A percentile compares a stretch with the other conserved stretches of the same genome.
phyloP scores from a whole-genome alignment of 2,113 vertebrate genomes.

The Amblyopsis rosae region DNA sequence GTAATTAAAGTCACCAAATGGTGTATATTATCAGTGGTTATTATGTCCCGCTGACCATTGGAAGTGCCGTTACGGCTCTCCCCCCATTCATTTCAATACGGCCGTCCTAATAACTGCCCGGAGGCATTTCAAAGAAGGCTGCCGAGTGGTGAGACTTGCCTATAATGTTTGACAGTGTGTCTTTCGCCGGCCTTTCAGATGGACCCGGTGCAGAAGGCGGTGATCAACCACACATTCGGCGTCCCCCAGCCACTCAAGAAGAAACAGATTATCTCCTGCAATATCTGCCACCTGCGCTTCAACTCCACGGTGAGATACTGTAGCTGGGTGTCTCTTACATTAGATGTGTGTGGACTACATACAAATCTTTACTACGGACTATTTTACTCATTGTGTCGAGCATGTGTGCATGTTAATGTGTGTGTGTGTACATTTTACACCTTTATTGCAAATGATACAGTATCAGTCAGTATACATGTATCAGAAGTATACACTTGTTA shows the following conservation, averaged over 20 bases:
- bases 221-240: slow-evolving; percentile 98
- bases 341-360: not conserved
- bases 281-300: slow-evolving; percentile 98
- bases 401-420: slow-evolving; percentile 6
- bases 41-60: not conserved
- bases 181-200: slow-evolving; percentile 77
- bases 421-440: slow-evolving; percentile 19
- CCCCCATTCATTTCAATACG: too few species aligned
- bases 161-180: slow-evolving; percentile 15
- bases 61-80: too few species aligned
- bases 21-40: too few species aligned
- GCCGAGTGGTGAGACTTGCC: not conserved
- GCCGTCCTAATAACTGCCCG: too few species aligned
- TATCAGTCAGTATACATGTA: not conserved
- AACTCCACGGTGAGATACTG: slow-evolving; percentile 90
- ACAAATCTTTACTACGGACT: not conserved
- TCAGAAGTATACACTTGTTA: too few species aligned
- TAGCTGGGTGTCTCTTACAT: not conserved
- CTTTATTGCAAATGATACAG: slow-evolving; percentile 17
- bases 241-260: slow-evolving; percentile 90
- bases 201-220: slow-evolving; percentile 98
- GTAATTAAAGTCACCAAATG: too few species aligned
- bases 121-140: not conserved
- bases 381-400: not conserved
- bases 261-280: slow-evolving; percentile 98